Evolutionary conservation across 2,888 invertebrate species (phyloP), one percentile per base, ranked within the genome.

Genomic region (Celastrina argiolus): DNA sequence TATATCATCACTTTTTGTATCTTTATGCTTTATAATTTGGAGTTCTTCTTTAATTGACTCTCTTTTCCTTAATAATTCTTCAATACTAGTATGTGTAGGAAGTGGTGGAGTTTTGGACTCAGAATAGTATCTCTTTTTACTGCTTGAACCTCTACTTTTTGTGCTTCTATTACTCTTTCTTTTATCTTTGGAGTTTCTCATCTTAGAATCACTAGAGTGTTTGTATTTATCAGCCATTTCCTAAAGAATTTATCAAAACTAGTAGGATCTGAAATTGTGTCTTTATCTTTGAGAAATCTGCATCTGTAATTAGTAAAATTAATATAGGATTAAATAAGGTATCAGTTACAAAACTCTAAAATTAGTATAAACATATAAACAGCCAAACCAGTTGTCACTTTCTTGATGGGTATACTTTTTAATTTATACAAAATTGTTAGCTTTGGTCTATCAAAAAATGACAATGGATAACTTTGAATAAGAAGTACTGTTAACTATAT

Each of bases 31-130:
- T 66, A 85, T 80, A 75, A 78, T 81, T 71, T 84, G 77, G 58
- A 90, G 75, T 74, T 89, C 82, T 64, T 83, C 71, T 76, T 82
- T 82, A 34, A 90, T 78, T 70, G 78, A 76, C 72, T 88, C 78
- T 71, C 87, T 79, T 78, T 83, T 79, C 73, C 78, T 83, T 65
- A 89, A 73, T 66, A 90, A 77, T 68, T 88, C 86, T 74, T 86
- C 84, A 68, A 89, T 81, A 69, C 80, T 82, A 56, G 76, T 75
- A 66, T 26, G 51, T 51, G 51, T 51, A 5, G 88, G 86, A 58
- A 88, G 75, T 67, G 90, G 90, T 72, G 90, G 90, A 69, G 90
- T 90, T 76, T 76, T 85, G 34, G 84, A 79, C 67, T 85, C 87
- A 66, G 71, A 72, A 67, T 72, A 71, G 69, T 75, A 68, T 67